These are phyloP conservation scores for Eurystomus glaucurus DNA, from an alignment of 2,797 vertebrate genomes.

Conservation along the genomic window DNA sequence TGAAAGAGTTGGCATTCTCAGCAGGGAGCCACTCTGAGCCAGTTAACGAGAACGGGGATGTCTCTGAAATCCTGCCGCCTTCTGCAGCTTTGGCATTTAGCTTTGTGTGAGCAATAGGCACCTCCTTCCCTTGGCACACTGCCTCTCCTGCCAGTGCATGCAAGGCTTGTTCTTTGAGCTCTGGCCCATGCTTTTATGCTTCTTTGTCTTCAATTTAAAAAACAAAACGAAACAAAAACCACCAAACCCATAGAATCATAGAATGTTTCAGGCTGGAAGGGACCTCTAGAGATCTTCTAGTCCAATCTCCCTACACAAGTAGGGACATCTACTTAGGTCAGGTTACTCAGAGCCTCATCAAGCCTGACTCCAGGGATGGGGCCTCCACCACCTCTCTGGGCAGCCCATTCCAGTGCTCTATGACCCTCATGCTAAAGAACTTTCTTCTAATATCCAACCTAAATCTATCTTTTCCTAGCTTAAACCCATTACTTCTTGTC, in stretches of 20 bases:
- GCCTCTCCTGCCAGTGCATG: background rate
- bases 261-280: too few relatives aligned
- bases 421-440: too few relatives aligned
- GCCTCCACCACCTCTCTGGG: too few relatives aligned
- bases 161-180: background rate
- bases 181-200: background rate
- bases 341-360: too few relatives aligned
- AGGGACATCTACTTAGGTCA: too few relatives aligned
- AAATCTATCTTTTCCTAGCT: too few relatives aligned
- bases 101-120: background rate
- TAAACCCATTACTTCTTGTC: too few relatives aligned
- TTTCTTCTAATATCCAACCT: too few relatives aligned
- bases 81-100: conserved; percentile 40
- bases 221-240: background rate
- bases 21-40: background rate
- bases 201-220: background rate
- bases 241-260: background rate
- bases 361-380: too few relatives aligned
- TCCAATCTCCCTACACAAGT: too few relatives aligned
- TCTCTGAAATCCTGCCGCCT: conserved; percentile 11
- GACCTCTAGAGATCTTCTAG: too few relatives aligned
- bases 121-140: conserved; percentile 19
- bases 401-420: too few relatives aligned
- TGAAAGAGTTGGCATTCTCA: background rate
- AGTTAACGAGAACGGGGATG: background rate